Percentiles rank a stretch among this genome's conserved stretches.
These are phyloP conservation scores for Aphis gossypii DNA, from an alignment of 1,140 invertebrate species.

Conservation along the genomic window DNA sequence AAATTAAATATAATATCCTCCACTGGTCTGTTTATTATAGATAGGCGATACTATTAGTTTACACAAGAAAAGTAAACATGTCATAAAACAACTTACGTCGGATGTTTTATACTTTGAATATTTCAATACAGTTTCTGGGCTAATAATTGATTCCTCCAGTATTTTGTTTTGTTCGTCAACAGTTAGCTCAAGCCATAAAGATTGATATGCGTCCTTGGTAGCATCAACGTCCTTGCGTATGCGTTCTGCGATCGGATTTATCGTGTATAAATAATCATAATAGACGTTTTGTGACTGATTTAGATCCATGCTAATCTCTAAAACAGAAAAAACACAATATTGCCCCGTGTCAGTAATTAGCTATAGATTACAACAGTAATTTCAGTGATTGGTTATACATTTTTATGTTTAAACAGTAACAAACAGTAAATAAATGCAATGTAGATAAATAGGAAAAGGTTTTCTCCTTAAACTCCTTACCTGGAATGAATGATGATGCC, in stretches of 20 bases:
- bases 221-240: constrained; percentile 74
- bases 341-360: no score
- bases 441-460: not conserved
- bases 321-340: not conserved
- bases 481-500: not conserved
- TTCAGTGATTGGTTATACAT: not conserved
- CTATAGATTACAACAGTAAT: not conserved
- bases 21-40: not conserved
- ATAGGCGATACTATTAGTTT: not conserved
- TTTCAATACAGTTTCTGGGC: constrained; percentile 74
- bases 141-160: constrained; percentile 78
- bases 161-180: constrained; percentile 76
- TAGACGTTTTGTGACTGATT: not conserved
- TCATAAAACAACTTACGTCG: constrained; percentile 47
- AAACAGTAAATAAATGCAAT: not conserved
- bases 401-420: not conserved
- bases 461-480: not conserved
- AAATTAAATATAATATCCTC: no score
- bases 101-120: constrained; percentile 65
- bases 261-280: constrained; percentile 73
- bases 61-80: not conserved
- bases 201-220: constrained; percentile 74
- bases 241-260: constrained; percentile 74
- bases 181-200: constrained; percentile 73
- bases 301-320: not conserved